phyloP scores from a whole-genome alignment of 1,140 invertebrate genomes.

The Tetramorium parvispinum region DNA sequence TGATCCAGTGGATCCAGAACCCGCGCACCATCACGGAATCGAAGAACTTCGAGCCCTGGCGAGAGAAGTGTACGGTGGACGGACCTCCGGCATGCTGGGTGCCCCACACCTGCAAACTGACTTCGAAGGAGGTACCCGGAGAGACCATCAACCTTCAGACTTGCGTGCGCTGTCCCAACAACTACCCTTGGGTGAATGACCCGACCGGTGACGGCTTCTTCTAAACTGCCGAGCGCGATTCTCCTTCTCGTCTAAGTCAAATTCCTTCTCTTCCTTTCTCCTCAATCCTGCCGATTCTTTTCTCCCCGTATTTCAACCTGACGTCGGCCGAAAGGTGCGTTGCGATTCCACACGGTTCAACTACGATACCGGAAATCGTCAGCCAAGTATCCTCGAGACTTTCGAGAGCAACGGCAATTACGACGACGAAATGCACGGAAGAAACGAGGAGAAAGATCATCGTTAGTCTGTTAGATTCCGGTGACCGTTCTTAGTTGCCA shows the following conservation, averaged over 20 bases:
- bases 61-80: conserved; percentile 95
- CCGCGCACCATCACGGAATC: conserved; percentile 93
- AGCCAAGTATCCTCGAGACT: conserved; percentile 21
- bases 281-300: neutral
- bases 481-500: conserved; percentile 31
- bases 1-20: conserved; percentile 98
- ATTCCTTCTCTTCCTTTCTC: conserved; percentile 42
- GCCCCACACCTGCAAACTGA: conserved; percentile 95
- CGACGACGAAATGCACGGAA: neutral
- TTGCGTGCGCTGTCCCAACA: conserved; percentile 96
- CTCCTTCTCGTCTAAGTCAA: conserved; percentile 80
- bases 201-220: conserved; percentile 96
- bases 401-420: conserved; percentile 13
- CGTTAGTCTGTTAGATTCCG: conserved; percentile 19
- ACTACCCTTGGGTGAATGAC: conserved; percentile 97
- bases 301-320: neutral
- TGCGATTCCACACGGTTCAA: conserved; percentile 44
- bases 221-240: conserved; percentile 85
- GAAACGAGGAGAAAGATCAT: conserved; percentile 22
- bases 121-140: conserved; percentile 96
- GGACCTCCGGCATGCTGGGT: conserved; percentile 93
- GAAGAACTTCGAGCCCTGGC: conserved; percentile 97
- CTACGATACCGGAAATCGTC: neutral
- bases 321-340: conserved; percentile 35
- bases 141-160: conserved; percentile 97